Base-by-base conservation (phyloP, 1,140 invertebrate species). In the Calycopis cecrops region DNA sequence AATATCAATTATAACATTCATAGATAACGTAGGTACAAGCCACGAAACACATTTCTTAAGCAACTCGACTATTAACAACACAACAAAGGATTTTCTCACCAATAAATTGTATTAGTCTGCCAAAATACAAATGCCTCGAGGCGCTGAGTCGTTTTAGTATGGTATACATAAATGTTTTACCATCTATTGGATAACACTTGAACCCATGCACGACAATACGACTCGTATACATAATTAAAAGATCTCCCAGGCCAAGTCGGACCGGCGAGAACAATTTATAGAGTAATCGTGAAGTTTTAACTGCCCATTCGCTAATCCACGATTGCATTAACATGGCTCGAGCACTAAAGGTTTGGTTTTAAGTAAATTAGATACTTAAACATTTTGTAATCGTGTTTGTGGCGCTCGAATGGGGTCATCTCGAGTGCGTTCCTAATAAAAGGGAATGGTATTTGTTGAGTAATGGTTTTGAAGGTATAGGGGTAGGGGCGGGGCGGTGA, bases 401-500 rank as follows among this genome's bases (percentile, higher is more conserved):
- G n/a, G 38, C 8, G 37, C 61, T 65, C 56, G 60, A 67, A 72
- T 73, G 73, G 68, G 69, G 67, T 67, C 73, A 70, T 68, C 74
- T 71, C 57, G 70, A 76, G 65, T 67, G 63, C 55, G 58, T 65
- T 68, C 60, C 68, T 76, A 69, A 77, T 75, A 64, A 62, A 57
- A 71, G 75, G 72, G 65, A 73, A 71, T 44, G 57, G 52, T 65
- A 65, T 63, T 85, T 81, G 73, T 72, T 75, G 72, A 83, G 81
- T 63, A 51, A 60, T 50, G 52, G 60, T 57, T 60, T 62, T 59
- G 75, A 69, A 69, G 75, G 76, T 67, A 65, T 71, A 79, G 75
- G 79, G 76, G 78, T 74, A 71, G 71, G 75, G 79, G 79, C 75
- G 82, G 75, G 69, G 76, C 73, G 73, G 80, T 83, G 82, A 83